phyloP scores from a whole-genome alignment of 2,888 invertebrate genomes.

The Drosophila subsilvestris region DNA sequence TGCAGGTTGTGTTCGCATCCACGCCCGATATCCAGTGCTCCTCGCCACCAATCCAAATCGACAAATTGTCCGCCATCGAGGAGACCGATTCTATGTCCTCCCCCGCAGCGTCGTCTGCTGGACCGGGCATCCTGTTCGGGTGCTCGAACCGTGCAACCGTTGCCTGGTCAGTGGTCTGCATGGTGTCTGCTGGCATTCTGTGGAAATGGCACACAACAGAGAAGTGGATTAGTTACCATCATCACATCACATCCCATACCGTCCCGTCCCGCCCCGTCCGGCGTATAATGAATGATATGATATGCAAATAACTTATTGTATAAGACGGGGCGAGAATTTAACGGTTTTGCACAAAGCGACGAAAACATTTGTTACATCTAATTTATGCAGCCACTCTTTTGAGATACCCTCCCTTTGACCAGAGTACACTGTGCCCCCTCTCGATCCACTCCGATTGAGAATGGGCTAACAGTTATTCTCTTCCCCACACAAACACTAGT shows the following conservation, averaged over 20 bases:
- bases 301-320: constrained; percentile 21
- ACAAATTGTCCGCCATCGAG: constrained; percentile 86
- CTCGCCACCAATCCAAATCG: constrained; percentile 90
- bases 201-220: constrained; percentile 6
- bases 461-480: constrained; percentile 26
- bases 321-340: constrained; percentile 19
- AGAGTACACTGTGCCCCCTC: neutral
- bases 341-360: constrained; percentile 16
- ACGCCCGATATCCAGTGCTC: constrained; percentile 93
- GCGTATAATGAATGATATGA: too few relatives aligned
- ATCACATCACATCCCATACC: neutral
- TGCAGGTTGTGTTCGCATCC: constrained; percentile 90
- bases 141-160: neutral
- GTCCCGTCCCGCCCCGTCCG: too few relatives aligned
- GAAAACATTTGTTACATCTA: constrained; percentile 13
- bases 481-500: neutral
- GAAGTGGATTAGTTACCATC: constrained; percentile 18
- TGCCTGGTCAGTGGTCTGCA: constrained; percentile 27
- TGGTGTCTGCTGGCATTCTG: constrained; percentile 25
- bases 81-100: constrained; percentile 13
- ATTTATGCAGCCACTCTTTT: constrained; percentile 16
- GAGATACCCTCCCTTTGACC: neutral
- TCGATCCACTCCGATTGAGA: neutral
- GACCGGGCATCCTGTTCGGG: neutral
- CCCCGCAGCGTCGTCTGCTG: constrained; percentile 7